Evolutionary conservation across 2,888 invertebrate genomes (phyloP).

Genomic region (Leucophora obtusa): DNA sequence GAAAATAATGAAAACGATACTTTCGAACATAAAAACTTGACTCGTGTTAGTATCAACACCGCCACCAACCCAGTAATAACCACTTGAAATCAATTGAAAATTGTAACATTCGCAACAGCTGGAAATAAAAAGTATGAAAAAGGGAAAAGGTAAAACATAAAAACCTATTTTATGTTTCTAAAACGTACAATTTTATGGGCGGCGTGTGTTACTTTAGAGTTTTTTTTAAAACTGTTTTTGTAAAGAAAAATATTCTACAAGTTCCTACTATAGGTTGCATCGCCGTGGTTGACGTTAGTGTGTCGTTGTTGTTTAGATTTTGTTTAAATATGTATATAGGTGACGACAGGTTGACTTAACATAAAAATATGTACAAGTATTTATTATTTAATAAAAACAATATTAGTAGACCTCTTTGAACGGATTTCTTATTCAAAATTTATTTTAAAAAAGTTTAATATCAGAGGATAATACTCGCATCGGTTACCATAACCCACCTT

Average conservation of each 20-base stretch:
- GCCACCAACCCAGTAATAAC: slow-evolving; percentile 23
- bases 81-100: slow-evolving; percentile 52
- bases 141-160: slow-evolving; percentile 45
- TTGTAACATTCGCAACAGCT: slow-evolving; percentile 36
- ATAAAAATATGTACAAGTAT: slow-evolving; percentile 12
- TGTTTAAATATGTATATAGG: slow-evolving; percentile 18
- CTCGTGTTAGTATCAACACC: slow-evolving; percentile 4
- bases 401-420: slow-evolving; percentile 3
- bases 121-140: slow-evolving; percentile 1
- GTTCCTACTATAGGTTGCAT: neutral
- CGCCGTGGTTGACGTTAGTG: neutral
- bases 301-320: slow-evolving; percentile 17
- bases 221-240: neutral
- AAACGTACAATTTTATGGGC: slow-evolving; percentile 44
- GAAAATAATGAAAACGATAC: slow-evolving; percentile 34
- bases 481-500: too few species aligned
- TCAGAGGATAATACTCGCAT: too few species aligned
- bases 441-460: too few species aligned
- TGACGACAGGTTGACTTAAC: slow-evolving; percentile 49
- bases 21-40: slow-evolving; percentile 15
- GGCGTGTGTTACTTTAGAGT: slow-evolving; percentile 25
- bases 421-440: too few species aligned
- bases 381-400: neutral
- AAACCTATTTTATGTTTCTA: slow-evolving; percentile 57
- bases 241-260: slow-evolving; percentile 5